Evolutionary conservation across 2,888 invertebrate genomes (phyloP), one percentile per base, ranked within the genome.

Genomic region (Rhagophthalmus giganteus): DNA sequence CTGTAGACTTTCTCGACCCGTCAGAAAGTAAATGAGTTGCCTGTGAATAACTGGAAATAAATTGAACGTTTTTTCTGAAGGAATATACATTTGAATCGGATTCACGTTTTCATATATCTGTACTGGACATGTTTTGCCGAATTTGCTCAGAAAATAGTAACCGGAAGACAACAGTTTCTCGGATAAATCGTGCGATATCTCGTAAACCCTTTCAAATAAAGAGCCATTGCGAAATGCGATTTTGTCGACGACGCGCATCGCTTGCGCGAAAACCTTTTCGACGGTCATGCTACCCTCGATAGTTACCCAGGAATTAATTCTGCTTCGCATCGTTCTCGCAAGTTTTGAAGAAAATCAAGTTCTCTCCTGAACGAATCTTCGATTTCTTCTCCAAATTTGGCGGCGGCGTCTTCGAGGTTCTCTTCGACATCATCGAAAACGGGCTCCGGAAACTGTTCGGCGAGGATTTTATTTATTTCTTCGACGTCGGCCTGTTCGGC

Each of bases 111-210:
- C 76, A 62, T 67, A 76, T 35, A 82, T 72, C 61, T 81, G 79
- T 0, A 87, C 85, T 0, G 87, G 87, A 66, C 86, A 86, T 62
- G 80, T 77, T 42, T 79, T 77, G 12, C 81, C 79, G 68, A 85
- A 86, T 58, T 79, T 79, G 65, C 86, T 86, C 11, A 81, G 66
- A 54, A 85, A 80, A 65, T 74, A 83, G 67, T 81, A 82, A 2
- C 86, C 86, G 53, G 73, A 73, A 1, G 73, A 65, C 25, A 86
- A 62, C 30, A 86, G 70, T 40, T 73, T 72, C 61, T 85, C 81
- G 2, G 85, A 84, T 9, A 78, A 72, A 55, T 81, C 79, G 8
- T 71, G 55, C 39, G 75, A 74, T 1, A 84, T 66, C 16, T 79
- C 72, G 62, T 78, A 79, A 2, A 81, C 79, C 66, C 79, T 76